These are phyloP conservation scores for Ardeotis arabs DNA, from an alignment of 2,113 vertebrate genomes.

Conservation along the genomic window DNA sequence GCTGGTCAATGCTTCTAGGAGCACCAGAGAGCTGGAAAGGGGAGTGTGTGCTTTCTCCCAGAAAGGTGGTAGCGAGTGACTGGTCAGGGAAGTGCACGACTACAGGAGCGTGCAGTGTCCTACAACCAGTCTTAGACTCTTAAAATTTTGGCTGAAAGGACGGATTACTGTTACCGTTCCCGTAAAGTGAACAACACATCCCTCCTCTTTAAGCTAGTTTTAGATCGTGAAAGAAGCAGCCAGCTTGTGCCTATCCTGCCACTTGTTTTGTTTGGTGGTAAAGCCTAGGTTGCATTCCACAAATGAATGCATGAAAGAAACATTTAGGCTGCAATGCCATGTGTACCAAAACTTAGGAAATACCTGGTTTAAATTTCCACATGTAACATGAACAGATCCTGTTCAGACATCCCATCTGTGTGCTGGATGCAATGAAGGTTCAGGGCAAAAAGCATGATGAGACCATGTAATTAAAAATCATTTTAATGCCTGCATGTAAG, in stretches of 20 bases:
- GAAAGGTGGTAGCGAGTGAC: background rate
- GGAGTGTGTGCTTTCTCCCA: background rate
- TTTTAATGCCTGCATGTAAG: background rate
- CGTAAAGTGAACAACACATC: background rate
- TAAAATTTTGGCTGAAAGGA: background rate
- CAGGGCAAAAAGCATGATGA: background rate
- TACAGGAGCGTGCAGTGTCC: background rate
- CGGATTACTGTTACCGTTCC: rapidly evolving
- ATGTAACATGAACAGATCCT: background rate
- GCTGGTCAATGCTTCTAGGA: background rate
- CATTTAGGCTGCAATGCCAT: background rate
- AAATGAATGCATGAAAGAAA: background rate
- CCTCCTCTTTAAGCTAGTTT: background rate
- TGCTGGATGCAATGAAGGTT: background rate
- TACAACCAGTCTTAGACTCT: background rate
- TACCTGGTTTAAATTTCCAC: background rate
- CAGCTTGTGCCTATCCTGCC: background rate
- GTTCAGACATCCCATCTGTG: background rate
- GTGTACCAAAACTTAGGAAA: background rate
- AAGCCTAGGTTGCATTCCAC: background rate
- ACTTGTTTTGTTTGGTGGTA: background rate
- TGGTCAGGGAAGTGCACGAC: background rate
- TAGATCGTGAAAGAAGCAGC: background rate
- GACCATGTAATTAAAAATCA: background rate
- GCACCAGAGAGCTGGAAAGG: background rate